A percentile compares a stretch with the other conserved stretches of the same genome.
Evolutionary conservation across 2,797 vertebrate species (phyloP).

Genomic region (Borostomias antarcticus): DNA sequence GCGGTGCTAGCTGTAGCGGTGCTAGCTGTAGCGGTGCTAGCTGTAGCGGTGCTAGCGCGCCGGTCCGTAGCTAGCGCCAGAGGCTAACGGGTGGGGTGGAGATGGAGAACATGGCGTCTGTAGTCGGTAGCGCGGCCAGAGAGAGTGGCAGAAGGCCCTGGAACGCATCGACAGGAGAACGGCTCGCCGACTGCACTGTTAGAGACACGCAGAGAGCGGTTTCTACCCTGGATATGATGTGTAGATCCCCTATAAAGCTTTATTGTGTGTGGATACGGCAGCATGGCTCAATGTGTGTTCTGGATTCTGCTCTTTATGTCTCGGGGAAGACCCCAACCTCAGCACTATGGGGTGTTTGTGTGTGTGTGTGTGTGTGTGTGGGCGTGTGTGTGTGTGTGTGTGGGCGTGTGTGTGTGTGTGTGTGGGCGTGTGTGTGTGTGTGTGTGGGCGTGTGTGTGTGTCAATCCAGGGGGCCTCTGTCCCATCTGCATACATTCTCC

Average conservation of each 20-base stretch:
- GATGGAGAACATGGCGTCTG: no score
- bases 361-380: conserved; percentile 12
- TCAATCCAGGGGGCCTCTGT: conserved; percentile 19
- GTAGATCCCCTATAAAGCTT: conserved; percentile 63
- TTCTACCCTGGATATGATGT: conserved; percentile 57
- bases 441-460: conserved; percentile 15
- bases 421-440: no score
- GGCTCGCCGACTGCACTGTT: conserved; percentile 44
- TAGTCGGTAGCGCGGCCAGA: no score
- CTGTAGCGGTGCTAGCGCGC: no score
- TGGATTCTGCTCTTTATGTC: conserved; percentile 66
- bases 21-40: no score
- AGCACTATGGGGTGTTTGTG: conserved; percentile 28
- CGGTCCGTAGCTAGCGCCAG: no score
- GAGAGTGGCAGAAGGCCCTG: neutral
- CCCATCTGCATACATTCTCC: conserved; percentile 60
- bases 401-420: conserved; percentile 16
- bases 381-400: conserved; percentile 17
- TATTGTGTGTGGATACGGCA: conserved; percentile 65
- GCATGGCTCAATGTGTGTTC: conserved; percentile 68
- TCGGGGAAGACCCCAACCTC: conserved; percentile 58
- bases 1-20: no score
- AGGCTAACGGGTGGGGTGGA: no score
- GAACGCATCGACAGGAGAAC: conserved; percentile 46
- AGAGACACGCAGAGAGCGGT: conserved; percentile 53